Base-by-base conservation (phyloP, 2,888 invertebrate genomes). In the Phyllotreta cruciferae region DNA sequence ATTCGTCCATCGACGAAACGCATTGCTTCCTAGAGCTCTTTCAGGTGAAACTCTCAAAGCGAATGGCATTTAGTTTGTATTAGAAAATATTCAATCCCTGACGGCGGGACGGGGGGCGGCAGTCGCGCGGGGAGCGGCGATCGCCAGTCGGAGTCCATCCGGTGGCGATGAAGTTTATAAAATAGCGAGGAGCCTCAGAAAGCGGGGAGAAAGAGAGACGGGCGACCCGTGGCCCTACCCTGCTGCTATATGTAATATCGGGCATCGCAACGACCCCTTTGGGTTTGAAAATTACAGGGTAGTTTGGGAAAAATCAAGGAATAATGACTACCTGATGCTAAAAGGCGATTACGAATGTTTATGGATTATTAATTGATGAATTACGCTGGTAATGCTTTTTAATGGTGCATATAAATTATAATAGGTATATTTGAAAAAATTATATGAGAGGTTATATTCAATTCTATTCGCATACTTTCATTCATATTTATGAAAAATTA, bases 11-110 rank as follows among this genome's bases (percentile, higher is more conserved):
- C 54, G 60, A 54, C 37, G 45, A 54, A 47, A 35, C 14, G 54
- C 60, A 54, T 57, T 34, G 35, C 53, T 60, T 57, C 62, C 63
- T 58, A 60, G 64, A 62, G 4, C 24, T 24, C 63, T 64, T 66
- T 64, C 58, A 63, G 64, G 66, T 56, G 66, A 61, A 63, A 63
- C 44, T 60, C 47, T 62, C 54, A 63, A 66, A 68, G 63, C 58
- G 64, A 68, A 66, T 66, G 68, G 63, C 66, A 69, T 67, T 69
- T 66, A 67, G 56, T 56, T 61, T 65, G 55, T 61, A 68, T 66
- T 66, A 66, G 66, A 65, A 66, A 68, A 68, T 68, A 66, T 68
- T 65, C 64, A 63, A 62, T 50, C 55, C 60, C 64, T 42, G 39
- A 56, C 52, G 13, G 38, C 56, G 53, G 49, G 36, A 11, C 49